Evolutionary conservation across 1,140 invertebrate species (phyloP).

Genomic region (Sinonovacula constricta): DNA sequence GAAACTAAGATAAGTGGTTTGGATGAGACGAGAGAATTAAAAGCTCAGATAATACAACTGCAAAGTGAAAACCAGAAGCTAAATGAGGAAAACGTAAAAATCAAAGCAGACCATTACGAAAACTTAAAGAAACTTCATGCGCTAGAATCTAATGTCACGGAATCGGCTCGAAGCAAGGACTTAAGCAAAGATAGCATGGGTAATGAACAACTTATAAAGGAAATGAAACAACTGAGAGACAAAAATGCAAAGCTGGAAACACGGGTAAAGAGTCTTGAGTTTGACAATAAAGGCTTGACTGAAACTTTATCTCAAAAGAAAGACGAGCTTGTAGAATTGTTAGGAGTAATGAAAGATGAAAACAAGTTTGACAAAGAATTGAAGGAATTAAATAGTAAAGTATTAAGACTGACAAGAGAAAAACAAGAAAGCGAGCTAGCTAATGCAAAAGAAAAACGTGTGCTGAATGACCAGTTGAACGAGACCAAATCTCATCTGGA

Average conservation of each 20-base stretch:
- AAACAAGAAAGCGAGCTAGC: slow-evolving; percentile 44
- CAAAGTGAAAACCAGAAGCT: slow-evolving; percentile 59
- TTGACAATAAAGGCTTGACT: slow-evolving; percentile 54
- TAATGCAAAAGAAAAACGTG: slow-evolving; percentile 31
- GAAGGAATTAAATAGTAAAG: slow-evolving; percentile 49
- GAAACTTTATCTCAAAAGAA: slow-evolving; percentile 58
- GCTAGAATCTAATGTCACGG: slow-evolving; percentile 51
- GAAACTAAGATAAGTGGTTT: too few species aligned
- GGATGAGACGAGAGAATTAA: slow-evolving; percentile 44
- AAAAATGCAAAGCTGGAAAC: slow-evolving; percentile 33
- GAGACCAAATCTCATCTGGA: slow-evolving; percentile 36
- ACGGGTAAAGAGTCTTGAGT: slow-evolving; percentile 51
- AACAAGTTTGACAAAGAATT: slow-evolving; percentile 61
- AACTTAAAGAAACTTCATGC: slow-evolving; percentile 53
- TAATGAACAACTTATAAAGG: slow-evolving; percentile 38
- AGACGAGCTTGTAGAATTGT: slow-evolving; percentile 53
- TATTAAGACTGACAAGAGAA: slow-evolving; percentile 44
- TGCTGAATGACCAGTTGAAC: slow-evolving; percentile 24
- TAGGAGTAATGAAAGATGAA: slow-evolving; percentile 60
- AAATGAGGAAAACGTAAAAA: slow-evolving; percentile 59
- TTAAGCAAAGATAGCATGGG: slow-evolving; percentile 47
- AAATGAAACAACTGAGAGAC: slow-evolving; percentile 38
- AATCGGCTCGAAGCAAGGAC: slow-evolving; percentile 35
- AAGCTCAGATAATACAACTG: slow-evolving; percentile 57
- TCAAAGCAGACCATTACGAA: slow-evolving; percentile 54